Base-by-base conservation (phyloP, 2,797 vertebrate genomes). In the Fringilla coelebs region DNA sequence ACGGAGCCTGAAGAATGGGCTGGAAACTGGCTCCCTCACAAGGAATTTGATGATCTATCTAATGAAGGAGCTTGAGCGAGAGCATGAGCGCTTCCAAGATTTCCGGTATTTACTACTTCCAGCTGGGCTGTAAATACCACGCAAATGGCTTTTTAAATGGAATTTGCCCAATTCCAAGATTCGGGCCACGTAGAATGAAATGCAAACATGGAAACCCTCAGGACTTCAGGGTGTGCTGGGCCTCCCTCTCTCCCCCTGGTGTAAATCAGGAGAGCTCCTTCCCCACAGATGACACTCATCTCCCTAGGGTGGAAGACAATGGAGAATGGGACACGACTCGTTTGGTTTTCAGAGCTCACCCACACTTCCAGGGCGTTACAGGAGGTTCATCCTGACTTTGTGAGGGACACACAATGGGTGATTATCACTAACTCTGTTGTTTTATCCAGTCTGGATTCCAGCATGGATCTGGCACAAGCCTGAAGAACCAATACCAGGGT, bases 41-140 rank as follows among this genome's bases (percentile, higher is more conserved):
- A 93, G 90, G 93, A 95, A 96, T 95, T 65, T 94, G 94, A 85
- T 94, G 95, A 84, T 89, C 92, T 91, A 94, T 94, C 93, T 94
- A 86, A 91, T 48, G 96, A 94, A 89, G 93, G 93, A 94, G 85
- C 60, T 43, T 3, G 82, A 96, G 70, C 1, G 31, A 83, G 88
- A 93, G 70, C 48, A 28, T 13, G n/a, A 93, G 89, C 41, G 40
- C 85, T 82, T 95, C 94, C 93, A 97, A 95, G 91, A 58, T 93
- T 96, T 93, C 94, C 86, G 40, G 80, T 94, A 97, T 95, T 96
- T 96, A 94, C 93, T 94, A 82, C 95, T 94, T 96, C 95, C 96
- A 97, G 93, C 94, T 95, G 96, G 91, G 80, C 24, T 94, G 80
- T 91, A 94, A 95, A 96, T 96, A 90, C 94, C 93, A 83, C 26